phyloP scores from a whole-genome alignment of 1,140 invertebrate genomes.

The Grapholita molesta region DNA sequence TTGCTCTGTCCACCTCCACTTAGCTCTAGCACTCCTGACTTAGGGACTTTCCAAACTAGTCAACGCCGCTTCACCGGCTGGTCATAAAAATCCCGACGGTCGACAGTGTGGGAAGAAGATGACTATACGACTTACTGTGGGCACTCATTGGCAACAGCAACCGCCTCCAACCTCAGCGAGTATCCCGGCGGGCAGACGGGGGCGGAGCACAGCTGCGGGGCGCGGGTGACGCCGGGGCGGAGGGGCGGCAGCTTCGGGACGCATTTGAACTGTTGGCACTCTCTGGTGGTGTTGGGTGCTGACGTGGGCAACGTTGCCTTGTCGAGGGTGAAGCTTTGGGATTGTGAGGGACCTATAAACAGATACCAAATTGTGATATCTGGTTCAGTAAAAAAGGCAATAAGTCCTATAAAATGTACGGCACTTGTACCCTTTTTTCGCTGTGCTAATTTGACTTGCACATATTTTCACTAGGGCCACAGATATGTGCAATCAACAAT shows the following conservation, averaged over 20 bases:
- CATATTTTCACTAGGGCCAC: too few relatives aligned
- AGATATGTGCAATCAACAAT: too few relatives aligned
- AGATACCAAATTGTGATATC: slow-evolving; percentile 23
- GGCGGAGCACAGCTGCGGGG: slow-evolving; percentile 72
- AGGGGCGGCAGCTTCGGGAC: slow-evolving; percentile 63
- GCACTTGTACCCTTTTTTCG: too few relatives aligned
- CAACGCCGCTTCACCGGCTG: too few relatives aligned
- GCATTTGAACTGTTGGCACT: slow-evolving; percentile 79
- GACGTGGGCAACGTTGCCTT: slow-evolving; percentile 34
- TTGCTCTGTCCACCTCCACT: too few relatives aligned
- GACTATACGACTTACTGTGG: slow-evolving; percentile 72
- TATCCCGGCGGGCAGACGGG: slow-evolving; percentile 80
- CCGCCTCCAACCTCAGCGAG: slow-evolving; percentile 63
- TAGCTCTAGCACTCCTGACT: too few relatives aligned
- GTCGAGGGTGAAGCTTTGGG: slow-evolving; percentile 45
- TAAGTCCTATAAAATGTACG: too few relatives aligned
- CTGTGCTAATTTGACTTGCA: too few relatives aligned
- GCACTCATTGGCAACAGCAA: slow-evolving; percentile 61
- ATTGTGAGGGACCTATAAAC: slow-evolving; percentile 37
- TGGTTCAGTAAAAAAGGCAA: too few relatives aligned
- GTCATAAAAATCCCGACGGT: background rate
- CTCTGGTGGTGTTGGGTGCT: slow-evolving; percentile 32
- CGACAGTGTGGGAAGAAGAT: background rate
- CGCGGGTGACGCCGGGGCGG: slow-evolving; percentile 33
- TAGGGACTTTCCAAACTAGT: background rate